phyloP scores from a whole-genome alignment of 2,888 invertebrate species.

The Tromatobia lineatoria region DNA sequence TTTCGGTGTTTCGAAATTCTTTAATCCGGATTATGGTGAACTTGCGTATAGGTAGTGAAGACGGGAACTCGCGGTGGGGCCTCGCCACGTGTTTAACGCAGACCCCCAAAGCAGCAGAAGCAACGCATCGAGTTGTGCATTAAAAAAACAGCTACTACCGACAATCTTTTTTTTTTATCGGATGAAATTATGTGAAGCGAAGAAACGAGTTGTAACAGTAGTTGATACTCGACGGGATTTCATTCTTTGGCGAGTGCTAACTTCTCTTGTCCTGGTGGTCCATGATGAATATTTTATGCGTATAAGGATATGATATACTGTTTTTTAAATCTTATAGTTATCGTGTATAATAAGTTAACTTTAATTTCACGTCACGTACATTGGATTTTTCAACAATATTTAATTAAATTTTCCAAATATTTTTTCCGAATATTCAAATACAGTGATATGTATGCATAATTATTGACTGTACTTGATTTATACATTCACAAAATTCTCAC shows the following conservation, averaged over 20 bases:
- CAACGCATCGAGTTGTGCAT: slow-evolving; percentile 43
- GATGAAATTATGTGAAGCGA: neutral
- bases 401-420: no score
- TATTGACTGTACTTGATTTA: no score
- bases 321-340: neutral
- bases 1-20: slow-evolving; percentile 83
- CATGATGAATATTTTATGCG: slow-evolving; percentile 11
- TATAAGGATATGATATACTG: neutral
- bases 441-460: no score
- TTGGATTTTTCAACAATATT: no score
- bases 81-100: slow-evolving; percentile 11
- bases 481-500: no score
- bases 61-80: slow-evolving; percentile 40
- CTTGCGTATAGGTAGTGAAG: slow-evolving; percentile 46
- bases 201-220: slow-evolving; percentile 9
- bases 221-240: slow-evolving; percentile 5
- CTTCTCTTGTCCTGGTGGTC: neutral
- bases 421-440: no score
- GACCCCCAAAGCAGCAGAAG: slow-evolving; percentile 59
- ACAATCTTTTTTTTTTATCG: neutral
- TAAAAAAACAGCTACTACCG: slow-evolving; percentile 29
- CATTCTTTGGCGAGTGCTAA: neutral
- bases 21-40: slow-evolving; percentile 84
- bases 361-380: no score
- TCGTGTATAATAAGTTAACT: no score